Percentiles rank a stretch among this genome's conserved stretches.
phyloP scores from a whole-genome alignment of 2,113 vertebrate species.

The Indri indri region DNA sequence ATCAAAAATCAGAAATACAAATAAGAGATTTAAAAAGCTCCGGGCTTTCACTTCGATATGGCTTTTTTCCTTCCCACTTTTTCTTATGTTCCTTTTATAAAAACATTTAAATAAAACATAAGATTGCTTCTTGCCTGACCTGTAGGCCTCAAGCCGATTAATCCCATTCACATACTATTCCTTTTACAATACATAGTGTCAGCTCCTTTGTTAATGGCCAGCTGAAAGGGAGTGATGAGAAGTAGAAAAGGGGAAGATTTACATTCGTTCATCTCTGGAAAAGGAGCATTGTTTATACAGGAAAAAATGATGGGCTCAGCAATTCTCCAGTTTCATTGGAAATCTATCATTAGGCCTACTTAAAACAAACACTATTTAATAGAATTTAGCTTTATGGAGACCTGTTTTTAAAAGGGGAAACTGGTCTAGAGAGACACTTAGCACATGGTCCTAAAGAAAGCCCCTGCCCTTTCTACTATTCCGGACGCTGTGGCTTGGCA shows the following conservation, averaged over 20 bases:
- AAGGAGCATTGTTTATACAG: constrained; percentile 5
- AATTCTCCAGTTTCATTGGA: neutral
- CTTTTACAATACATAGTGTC: neutral
- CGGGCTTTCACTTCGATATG: neutral
- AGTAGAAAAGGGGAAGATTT: neutral
- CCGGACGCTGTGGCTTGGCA: neutral
- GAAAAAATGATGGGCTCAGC: neutral
- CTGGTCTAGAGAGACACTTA: neutral
- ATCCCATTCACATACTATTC: neutral
- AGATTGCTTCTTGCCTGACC: neutral
- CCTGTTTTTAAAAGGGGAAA: constrained; percentile 27
- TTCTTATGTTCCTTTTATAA: constrained; percentile 22
- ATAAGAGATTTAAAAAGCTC: neutral
- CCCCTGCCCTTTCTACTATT: neutral
- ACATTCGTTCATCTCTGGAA: constrained; percentile 17
- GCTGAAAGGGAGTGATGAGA: constrained; percentile 2
- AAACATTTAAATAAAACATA: constrained; percentile 61
- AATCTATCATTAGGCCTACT: neutral
- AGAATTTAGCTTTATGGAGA: constrained; percentile 23
- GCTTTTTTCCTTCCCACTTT: neutral
- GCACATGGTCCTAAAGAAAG: neutral
- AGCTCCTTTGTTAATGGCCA: constrained; percentile 36
- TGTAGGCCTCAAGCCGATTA: neutral
- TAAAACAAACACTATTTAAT: constrained; percentile 46
- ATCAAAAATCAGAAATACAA: neutral